Percentiles rank a stretch among this genome's conserved stretches.
Evolutionary conservation across 2,113 vertebrate genomes (phyloP).

Genomic region (Plotosus lineatus): DNA sequence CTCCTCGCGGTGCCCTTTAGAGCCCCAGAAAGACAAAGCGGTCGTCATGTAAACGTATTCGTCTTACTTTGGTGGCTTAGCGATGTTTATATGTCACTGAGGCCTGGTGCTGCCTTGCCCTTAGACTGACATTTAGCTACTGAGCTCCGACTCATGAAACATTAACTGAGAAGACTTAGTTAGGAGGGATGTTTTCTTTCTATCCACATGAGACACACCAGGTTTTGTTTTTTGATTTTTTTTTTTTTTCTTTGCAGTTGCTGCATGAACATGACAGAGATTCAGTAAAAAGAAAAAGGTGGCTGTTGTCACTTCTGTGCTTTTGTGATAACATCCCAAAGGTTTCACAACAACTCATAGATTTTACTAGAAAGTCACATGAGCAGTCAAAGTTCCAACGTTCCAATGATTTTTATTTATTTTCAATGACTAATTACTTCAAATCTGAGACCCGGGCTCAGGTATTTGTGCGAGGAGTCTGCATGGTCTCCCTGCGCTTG

Average conservation of each 20-base stretch:
- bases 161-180: constrained; percentile 41
- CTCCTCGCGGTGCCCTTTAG: constrained; percentile 6
- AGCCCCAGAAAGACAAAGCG: constrained; percentile 12
- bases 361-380: too few relatives aligned
- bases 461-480: too few relatives aligned
- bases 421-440: too few relatives aligned
- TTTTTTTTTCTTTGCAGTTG: too few relatives aligned
- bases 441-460: too few relatives aligned
- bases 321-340: neutral
- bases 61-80: constrained; percentile 56
- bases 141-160: constrained; percentile 55
- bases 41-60: constrained; percentile 19
- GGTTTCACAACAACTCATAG: neutral
- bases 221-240: constrained; percentile 22
- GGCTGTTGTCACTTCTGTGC: constrained; percentile 34
- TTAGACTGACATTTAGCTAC: constrained; percentile 44
- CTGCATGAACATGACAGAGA: constrained; percentile 47
- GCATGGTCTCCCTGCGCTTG: too few relatives aligned
- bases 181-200: constrained; percentile 43
- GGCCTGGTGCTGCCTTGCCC: constrained; percentile 49
- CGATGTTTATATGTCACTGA: constrained; percentile 55
- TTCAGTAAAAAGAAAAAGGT: constrained; percentile 40
- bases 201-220: constrained; percentile 45
- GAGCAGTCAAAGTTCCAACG: too few relatives aligned
- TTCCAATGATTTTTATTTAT: too few relatives aligned